These are phyloP conservation scores for Meliscaeva auricollis DNA, from an alignment of 2,888 invertebrate species.

Conservation along the genomic window DNA sequence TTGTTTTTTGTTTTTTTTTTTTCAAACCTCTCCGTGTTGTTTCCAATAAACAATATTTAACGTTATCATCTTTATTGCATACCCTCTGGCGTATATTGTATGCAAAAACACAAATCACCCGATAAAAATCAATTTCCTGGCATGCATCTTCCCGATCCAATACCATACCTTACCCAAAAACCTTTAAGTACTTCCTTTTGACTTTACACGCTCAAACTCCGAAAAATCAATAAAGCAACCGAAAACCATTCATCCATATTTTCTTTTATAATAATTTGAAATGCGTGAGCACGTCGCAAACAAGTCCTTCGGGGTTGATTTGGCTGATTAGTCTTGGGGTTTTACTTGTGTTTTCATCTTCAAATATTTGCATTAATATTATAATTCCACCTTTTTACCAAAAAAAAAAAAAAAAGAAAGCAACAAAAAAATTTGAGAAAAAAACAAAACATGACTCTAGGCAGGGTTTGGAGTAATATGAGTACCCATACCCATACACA, in stretches of 20 bases:
- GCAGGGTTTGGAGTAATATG: slow-evolving; percentile 3
- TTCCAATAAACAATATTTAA: neutral
- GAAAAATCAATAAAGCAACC: slow-evolving; percentile 28
- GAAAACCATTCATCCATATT: slow-evolving; percentile 27
- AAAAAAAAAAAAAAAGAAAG: slow-evolving; percentile 9
- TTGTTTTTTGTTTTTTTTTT: neutral
- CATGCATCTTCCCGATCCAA: slow-evolving; percentile 37
- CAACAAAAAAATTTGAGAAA: neutral
- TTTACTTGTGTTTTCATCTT: slow-evolving; percentile 58
- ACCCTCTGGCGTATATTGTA: neutral
- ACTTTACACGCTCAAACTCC: neutral
- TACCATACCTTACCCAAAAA: neutral
- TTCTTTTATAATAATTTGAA: slow-evolving; percentile 48
- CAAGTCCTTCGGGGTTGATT: slow-evolving; percentile 67
- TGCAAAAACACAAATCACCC: slow-evolving; percentile 49
- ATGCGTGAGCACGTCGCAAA: slow-evolving; percentile 73
- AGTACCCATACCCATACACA: neutral
- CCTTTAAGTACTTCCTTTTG: neutral
- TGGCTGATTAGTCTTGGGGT: slow-evolving; percentile 68
- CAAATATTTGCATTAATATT: slow-evolving; percentile 71
- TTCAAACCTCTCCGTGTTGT: neutral
- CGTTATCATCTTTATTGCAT: neutral
- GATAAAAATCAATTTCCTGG: slow-evolving; percentile 61
- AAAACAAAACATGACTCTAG: slow-evolving; percentile 1
- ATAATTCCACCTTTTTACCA: slow-evolving; percentile 49